Conservation (phyloP, 2,888 invertebrate species). For the Hybos culiciformis region DNA sequence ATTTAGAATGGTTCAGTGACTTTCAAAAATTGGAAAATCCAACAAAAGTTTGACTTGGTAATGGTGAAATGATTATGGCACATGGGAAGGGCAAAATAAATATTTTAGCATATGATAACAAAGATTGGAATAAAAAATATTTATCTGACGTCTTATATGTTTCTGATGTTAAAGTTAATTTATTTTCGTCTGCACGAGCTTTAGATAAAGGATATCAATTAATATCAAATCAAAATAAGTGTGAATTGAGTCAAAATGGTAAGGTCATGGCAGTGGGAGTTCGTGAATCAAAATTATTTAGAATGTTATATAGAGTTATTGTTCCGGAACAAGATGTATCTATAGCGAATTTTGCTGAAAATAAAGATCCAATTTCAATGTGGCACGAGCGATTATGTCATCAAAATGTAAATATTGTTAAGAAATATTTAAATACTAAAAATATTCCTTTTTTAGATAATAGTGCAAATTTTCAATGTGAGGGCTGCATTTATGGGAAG, state of each 20-base stretch:
- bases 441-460: neutral
- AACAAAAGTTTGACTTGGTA: conserved; percentile 7
- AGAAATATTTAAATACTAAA: too few relatives aligned
- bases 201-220: conserved; percentile 1
- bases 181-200: neutral
- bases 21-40: conserved; percentile 4
- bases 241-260: conserved; percentile 2
- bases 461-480: neutral
- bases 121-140: neutral
- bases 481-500: neutral
- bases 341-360: too few relatives aligned
- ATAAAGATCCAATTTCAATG: too few relatives aligned
- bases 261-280: conserved; percentile 8
- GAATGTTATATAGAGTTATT: too few relatives aligned
- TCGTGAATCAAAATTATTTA: neutral
- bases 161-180: neutral
- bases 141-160: conserved; percentile 2
- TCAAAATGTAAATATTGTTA: too few relatives aligned
- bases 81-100: conserved; percentile 11
- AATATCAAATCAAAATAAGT: neutral
- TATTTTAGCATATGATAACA: conserved; percentile 4
- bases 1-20: conserved; percentile 3
- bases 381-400: too few relatives aligned
- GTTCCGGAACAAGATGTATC: too few relatives aligned
- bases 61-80: conserved; percentile 9